Percentiles rank a stretch among this genome's conserved stretches.
These are phyloP conservation scores for Porites cylindrica DNA, from an alignment of 92 coral and sea anemone genomes.

Conservation along the genomic window DNA sequence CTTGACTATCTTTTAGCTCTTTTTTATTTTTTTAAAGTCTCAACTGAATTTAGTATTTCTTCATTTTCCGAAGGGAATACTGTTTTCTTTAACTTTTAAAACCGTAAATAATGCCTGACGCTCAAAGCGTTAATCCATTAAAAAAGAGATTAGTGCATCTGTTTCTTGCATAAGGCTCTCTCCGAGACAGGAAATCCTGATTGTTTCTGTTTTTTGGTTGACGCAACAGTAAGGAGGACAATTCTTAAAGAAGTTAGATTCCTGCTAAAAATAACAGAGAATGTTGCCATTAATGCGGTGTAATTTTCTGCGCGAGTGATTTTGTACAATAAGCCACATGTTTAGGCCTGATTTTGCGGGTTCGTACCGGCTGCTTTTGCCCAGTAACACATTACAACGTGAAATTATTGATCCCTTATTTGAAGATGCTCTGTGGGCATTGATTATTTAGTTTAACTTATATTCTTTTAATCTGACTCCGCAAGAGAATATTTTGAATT, in stretches of 20 bases:
- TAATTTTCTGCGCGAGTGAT: slow-evolving; percentile 47
- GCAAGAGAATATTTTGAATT: not conserved
- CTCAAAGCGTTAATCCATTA: not conserved
- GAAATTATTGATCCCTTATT: slow-evolving; percentile 18
- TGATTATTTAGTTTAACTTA: slow-evolving; percentile 4
- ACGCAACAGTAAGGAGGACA: not conserved
- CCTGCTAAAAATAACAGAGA: slow-evolving; percentile 2
- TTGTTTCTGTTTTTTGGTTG: not conserved
- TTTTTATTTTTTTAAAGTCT: not conserved
- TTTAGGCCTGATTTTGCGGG: slow-evolving; percentile 12
- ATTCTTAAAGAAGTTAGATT: not conserved
- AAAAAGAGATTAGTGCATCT: not conserved
- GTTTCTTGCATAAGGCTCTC: not conserved
- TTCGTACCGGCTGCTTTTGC: slow-evolving; percentile 61
- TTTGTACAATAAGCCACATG: slow-evolving; percentile 65
- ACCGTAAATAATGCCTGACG: not conserved
- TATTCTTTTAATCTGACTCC: not conserved
- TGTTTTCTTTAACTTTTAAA: not conserved
- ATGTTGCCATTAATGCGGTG: slow-evolving; percentile 31
- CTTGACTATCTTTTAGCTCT: not conserved
- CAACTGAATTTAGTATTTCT: not conserved
- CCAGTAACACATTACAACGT: slow-evolving; percentile 46
- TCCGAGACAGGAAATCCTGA: not conserved
- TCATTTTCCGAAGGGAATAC: too few relatives aligned
- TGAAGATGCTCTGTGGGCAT: slow-evolving; percentile 31